phyloP scores from a whole-genome alignment of 2,888 invertebrate species.

The Leptopilina drosophilae region DNA sequence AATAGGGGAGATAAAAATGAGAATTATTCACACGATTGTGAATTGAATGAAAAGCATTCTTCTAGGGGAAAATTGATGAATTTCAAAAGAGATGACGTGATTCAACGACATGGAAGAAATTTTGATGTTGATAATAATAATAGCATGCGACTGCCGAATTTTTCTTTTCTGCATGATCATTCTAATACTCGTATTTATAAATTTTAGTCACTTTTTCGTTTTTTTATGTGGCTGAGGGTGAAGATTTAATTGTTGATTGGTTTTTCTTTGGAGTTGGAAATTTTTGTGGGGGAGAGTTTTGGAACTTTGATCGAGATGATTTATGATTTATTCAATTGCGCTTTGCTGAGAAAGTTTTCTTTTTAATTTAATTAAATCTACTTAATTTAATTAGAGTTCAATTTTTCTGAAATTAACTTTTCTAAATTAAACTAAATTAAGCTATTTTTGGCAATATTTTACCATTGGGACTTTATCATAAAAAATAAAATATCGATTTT shows the following conservation, averaged over 20 bases:
- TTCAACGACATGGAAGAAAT: constrained; percentile 17
- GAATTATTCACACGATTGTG: neutral
- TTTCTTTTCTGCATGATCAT: constrained; percentile 67
- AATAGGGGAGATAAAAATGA: neutral
- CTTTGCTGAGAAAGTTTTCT: too few relatives aligned
- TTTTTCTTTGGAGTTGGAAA: neutral
- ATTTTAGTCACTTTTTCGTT: neutral
- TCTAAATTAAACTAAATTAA: too few relatives aligned
- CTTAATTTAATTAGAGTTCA: too few relatives aligned
- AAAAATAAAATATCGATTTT: too few relatives aligned
- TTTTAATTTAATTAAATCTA: too few relatives aligned
- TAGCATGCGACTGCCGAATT: constrained; percentile 51
- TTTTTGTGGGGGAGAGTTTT: too few relatives aligned
- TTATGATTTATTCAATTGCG: too few relatives aligned
- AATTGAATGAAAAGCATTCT: neutral
- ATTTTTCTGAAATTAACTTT: too few relatives aligned
- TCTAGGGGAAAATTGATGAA: neutral
- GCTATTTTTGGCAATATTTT: too few relatives aligned
- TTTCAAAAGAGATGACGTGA: neutral
- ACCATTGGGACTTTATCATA: too few relatives aligned
- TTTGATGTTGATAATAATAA: constrained; percentile 10
- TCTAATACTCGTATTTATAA: constrained; percentile 50
- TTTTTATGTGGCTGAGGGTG: neutral
- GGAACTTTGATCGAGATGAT: too few relatives aligned
- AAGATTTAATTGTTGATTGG: too few relatives aligned